Conservation (phyloP, 2,797 vertebrate species). For the Ceryle rudis region DNA sequence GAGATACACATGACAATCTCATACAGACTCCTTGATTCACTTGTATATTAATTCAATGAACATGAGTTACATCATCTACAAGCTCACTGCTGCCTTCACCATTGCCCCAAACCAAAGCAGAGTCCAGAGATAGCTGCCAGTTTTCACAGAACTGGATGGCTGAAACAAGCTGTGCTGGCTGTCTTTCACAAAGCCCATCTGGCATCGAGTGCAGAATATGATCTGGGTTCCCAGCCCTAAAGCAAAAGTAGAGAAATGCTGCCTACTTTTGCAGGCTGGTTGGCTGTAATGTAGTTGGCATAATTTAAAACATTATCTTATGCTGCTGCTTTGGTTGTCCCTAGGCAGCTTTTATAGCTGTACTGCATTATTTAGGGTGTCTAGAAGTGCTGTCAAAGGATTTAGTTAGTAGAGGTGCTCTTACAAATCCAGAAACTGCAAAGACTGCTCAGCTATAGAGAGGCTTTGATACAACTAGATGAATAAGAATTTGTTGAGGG, state of each 20-base stretch:
- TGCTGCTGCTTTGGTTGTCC: neutral
- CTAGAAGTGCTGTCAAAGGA: neutral
- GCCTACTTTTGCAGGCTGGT: neutral
- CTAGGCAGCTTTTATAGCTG: neutral
- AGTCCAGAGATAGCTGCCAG: neutral
- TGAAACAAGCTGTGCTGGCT: neutral
- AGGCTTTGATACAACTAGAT: neutral
- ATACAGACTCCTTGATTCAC: neutral
- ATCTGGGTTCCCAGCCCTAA: neutral
- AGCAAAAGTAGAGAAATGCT: neutral
- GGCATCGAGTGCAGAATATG: neutral
- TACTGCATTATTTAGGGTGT: neutral
- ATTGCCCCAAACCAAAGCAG: neutral
- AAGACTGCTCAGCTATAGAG: neutral
- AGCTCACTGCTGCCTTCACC: neutral
- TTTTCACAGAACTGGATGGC: neutral
- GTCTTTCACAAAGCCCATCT: neutral
- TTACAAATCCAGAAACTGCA: neutral
- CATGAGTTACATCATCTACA: neutral
- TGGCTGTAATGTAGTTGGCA: neutral
- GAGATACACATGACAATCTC: neutral
- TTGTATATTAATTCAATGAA: neutral
- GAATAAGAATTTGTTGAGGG: neutral
- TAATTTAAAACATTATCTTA: neutral
- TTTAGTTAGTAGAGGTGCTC: neutral